A percentile compares a stretch with the other conserved stretches of the same genome.
Evolutionary conservation across 2,113 vertebrate species (phyloP).

Genomic region (Cinclus mexicanus): DNA sequence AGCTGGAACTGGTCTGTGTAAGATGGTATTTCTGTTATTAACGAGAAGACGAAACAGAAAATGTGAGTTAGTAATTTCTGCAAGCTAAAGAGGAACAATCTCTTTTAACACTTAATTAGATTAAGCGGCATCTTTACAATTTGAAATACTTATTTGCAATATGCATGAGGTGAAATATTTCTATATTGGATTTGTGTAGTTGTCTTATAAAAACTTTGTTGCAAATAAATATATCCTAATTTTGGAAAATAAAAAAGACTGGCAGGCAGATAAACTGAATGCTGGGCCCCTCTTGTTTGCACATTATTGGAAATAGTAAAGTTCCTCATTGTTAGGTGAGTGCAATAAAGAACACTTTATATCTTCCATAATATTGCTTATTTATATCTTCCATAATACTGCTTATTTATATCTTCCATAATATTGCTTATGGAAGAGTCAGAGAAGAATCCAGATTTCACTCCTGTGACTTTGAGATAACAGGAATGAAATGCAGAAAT

Average conservation of each 20-base stretch:
- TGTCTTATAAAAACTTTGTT: neutral
- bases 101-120: conserved; percentile 48
- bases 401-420: neutral
- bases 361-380: no score
- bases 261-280: neutral
- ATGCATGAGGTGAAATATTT: neutral
- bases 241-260: neutral
- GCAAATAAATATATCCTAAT: neutral
- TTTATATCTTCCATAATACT: neutral
- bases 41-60: conserved; percentile 1
- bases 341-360: neutral
- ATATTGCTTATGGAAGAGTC: neutral
- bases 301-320: neutral
- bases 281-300: neutral
- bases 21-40: neutral
- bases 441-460: neutral
- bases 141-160: conserved; percentile 5
- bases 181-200: neutral
- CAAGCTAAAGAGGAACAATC: conserved; percentile 27
- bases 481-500: neutral
- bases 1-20: neutral
- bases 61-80: conserved; percentile 17
- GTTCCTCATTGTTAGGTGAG: neutral
- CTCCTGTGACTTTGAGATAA: conserved; percentile 46
- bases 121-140: conserved; percentile 11